Conservation (phyloP, 2,113 vertebrate species). For the western clawed frog (Xenopus tropicalis) region DNA sequence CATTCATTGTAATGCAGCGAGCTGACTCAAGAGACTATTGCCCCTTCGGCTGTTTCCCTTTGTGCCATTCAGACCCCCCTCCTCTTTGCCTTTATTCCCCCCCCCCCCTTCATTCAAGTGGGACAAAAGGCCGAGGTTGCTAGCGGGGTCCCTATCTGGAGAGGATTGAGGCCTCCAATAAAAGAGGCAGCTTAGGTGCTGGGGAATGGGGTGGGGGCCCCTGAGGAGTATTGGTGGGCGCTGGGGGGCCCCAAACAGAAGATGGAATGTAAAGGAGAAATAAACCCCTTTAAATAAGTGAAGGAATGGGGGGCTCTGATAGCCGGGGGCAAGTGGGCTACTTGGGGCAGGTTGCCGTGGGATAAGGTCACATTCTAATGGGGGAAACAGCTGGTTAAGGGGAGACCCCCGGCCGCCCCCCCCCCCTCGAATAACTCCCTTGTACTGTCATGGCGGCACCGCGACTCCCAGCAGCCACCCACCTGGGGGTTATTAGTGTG, state of each 20-base stretch:
- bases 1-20: slow-evolving; percentile 99
- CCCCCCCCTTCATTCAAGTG: slow-evolving; percentile 47
- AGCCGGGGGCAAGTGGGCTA: too few species aligned
- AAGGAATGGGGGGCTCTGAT: slow-evolving; percentile 33
- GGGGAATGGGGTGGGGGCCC: slow-evolving; percentile 24
- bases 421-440: not conserved
- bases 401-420: slow-evolving; percentile 22
- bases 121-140: slow-evolving; percentile 56
- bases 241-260: too few species aligned
- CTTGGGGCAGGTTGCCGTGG: too few species aligned
- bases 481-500: too few species aligned
- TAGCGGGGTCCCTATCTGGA: slow-evolving; percentile 65
- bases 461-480: too few species aligned
- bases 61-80: slow-evolving; percentile 56
- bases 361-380: slow-evolving; percentile 19
- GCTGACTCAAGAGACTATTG: slow-evolving; percentile 82
- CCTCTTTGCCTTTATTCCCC: slow-evolving; percentile 49
- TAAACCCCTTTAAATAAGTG: slow-evolving; percentile 13
- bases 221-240: not conserved
- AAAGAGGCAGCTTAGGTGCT: slow-evolving; percentile 46
- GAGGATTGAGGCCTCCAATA: slow-evolving; percentile 50
- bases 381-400: slow-evolving; percentile 37
- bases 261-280: slow-evolving; percentile 1
- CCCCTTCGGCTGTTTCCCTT: slow-evolving; percentile 72
- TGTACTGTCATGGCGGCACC: too few species aligned